phyloP scores from a whole-genome alignment of 2,113 vertebrate genomes.

The Coracopsis vasa region DNA sequence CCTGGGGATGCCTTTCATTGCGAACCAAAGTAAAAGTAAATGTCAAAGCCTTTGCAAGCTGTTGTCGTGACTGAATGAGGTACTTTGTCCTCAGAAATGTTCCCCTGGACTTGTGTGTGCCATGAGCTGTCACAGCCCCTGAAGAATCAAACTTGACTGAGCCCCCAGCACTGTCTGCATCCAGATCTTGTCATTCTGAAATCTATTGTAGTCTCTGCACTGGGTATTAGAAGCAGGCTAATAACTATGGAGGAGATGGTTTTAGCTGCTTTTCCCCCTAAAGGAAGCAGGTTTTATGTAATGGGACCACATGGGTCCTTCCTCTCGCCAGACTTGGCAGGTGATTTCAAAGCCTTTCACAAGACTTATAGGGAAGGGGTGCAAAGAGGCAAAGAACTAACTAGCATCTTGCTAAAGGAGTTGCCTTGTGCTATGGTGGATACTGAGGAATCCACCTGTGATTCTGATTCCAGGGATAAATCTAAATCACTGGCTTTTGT shows the following conservation, averaged over 20 bases:
- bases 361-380: neutral
- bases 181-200: neutral
- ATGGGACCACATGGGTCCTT: neutral
- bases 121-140: neutral
- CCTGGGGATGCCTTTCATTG: neutral
- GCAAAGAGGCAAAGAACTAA: neutral
- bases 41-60: neutral
- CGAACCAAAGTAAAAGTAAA: neutral
- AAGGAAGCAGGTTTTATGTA: neutral
- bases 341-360: neutral
- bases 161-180: neutral
- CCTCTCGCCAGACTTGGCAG: neutral
- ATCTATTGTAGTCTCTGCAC: neutral
- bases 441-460: neutral
- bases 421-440: accelerated
- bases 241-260: neutral
- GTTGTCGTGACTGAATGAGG: neutral
- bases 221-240: neutral
- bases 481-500: neutral
- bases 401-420: neutral
- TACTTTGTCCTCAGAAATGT: neutral
- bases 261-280: neutral
- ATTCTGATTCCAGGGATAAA: neutral
- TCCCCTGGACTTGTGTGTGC: neutral
- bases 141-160: neutral